These are phyloP conservation scores for Siphamia tubifer DNA, from an alignment of 2,113 vertebrate species.

Conservation along the genomic window DNA sequence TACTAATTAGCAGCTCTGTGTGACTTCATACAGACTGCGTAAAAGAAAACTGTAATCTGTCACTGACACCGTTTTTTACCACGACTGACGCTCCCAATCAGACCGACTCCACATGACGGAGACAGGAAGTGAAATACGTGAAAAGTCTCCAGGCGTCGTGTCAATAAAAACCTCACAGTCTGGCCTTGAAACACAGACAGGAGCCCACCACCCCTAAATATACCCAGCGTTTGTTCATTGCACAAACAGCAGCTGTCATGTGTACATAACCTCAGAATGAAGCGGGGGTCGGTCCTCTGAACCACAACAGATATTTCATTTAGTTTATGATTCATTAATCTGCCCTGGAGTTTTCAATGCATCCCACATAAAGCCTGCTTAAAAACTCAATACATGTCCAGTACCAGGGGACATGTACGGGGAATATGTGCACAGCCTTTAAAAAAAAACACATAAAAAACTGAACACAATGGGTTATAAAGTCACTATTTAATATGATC, in stretches of 20 bases:
- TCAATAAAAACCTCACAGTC: background rate
- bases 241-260: conserved; percentile 18
- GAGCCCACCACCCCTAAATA: background rate
- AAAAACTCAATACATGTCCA: too few species aligned
- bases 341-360: conserved; percentile 8
- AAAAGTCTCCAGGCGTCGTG: background rate
- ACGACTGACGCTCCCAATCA: background rate
- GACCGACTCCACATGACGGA: background rate
- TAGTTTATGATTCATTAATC: background rate
- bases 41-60: background rate
- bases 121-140: background rate
- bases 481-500: too few species aligned
- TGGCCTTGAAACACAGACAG: background rate
- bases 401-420: too few species aligned
- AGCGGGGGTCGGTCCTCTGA: too few species aligned
- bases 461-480: too few species aligned
- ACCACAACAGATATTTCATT: too few species aligned
- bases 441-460: too few species aligned
- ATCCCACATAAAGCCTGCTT: too few species aligned
- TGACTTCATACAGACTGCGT: background rate
- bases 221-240: background rate
- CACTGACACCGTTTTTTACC: background rate
- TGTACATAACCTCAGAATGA: background rate
- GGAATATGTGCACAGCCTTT: too few species aligned
- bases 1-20: too few species aligned